Evolutionary conservation across 1,140 invertebrate species (phyloP).

Genomic region (Caenorhabditis elegans): WBcel235 BX284603.4:4429001-4429500

Average conservation of each 20-base stretch:
- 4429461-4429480: background rate
- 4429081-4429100: background rate
- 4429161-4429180: background rate
- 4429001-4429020: conserved; percentile 44
- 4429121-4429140: background rate
- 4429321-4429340: background rate
- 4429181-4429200: background rate
- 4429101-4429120: background rate
- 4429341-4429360: background rate
- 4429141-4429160: background rate
- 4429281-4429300: background rate
- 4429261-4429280: background rate
- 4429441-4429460: background rate
- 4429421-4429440: background rate
- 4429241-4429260: background rate
- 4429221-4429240: background rate
- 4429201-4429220: background rate
- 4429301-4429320: background rate
- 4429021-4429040: no score
- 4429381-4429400: background rate
- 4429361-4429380: background rate
- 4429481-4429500: conserved; percentile 8
- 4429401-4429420: no score
- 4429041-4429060: no score
- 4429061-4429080: background rate